Conservation (phyloP, 2,113 vertebrate species). For the Pachycephala philippinensis region DNA sequence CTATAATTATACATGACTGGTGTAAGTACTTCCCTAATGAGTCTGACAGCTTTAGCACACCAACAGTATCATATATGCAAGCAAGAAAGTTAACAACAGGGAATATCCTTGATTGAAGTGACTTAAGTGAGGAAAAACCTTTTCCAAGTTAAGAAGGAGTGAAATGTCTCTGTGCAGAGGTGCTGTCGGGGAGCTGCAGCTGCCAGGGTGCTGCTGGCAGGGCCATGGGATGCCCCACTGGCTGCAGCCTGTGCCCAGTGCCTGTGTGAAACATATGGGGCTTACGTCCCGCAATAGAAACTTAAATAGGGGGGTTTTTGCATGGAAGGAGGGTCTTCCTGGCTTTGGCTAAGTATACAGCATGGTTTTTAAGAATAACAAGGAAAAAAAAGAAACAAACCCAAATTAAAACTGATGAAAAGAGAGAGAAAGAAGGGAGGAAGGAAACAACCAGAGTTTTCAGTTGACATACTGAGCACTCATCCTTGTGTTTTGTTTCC, state of each 20-base stretch:
- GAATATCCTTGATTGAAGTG: neutral
- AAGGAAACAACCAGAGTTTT: neutral
- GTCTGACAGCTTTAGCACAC: neutral
- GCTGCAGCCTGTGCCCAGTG: neutral
- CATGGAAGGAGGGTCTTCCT: neutral
- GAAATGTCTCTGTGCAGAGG: neutral
- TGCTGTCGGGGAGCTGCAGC: neutral
- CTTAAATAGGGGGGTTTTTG: neutral
- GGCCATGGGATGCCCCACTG: neutral
- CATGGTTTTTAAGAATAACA: neutral
- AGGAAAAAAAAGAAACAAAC: neutral
- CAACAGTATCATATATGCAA: neutral
- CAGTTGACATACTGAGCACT: neutral
- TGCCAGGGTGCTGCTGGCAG: neutral
- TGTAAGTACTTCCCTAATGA: neutral
- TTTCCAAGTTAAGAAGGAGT: neutral
- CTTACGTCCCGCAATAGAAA: neutral
- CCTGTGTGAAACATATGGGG: neutral
- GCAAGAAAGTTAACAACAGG: neutral
- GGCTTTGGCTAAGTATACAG: neutral
- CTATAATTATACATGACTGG: neutral
- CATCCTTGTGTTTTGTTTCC: conserved; percentile 52
- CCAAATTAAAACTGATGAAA: neutral
- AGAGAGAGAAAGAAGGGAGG: neutral
- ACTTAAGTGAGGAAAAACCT: neutral